phyloP scores from a whole-genome alignment of 2,797 vertebrate species.

The Sylvilagus floridanus region DNA sequence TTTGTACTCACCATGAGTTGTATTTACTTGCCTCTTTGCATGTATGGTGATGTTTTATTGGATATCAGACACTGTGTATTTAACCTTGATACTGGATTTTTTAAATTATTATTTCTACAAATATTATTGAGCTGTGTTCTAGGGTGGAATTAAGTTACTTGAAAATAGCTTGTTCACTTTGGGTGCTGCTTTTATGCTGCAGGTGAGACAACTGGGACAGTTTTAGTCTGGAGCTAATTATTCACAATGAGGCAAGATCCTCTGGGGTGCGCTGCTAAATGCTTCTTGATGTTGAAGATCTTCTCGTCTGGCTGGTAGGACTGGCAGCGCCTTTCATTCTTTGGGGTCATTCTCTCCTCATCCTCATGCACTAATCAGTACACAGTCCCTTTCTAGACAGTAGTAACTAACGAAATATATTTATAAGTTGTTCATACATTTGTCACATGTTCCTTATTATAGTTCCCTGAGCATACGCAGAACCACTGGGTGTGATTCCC shows the following conservation, averaged over 20 bases:
- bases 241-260: neutral
- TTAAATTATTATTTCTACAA: neutral
- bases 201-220: neutral
- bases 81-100: neutral
- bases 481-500: conserved; percentile 59
- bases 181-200: conserved; percentile 54
- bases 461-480: conserved; percentile 44
- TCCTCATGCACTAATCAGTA: neutral
- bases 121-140: conserved; percentile 46
- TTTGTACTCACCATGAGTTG: neutral
- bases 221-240: neutral
- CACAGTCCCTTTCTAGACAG: conserved; percentile 20
- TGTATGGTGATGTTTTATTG: conserved; percentile 28
- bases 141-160: neutral
- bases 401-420: conserved; percentile 64
- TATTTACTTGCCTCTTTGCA: neutral
- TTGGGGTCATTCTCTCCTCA: neutral
- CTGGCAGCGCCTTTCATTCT: neutral
- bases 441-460: conserved; percentile 66
- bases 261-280: neutral
- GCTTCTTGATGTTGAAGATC: neutral
- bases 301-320: neutral
- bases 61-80: neutral
- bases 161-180: conserved; percentile 50
- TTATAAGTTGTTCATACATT: conserved; percentile 73